Base-by-base conservation (phyloP, 2,113 vertebrate species). In the Tragelaphus imberbis region DNA sequence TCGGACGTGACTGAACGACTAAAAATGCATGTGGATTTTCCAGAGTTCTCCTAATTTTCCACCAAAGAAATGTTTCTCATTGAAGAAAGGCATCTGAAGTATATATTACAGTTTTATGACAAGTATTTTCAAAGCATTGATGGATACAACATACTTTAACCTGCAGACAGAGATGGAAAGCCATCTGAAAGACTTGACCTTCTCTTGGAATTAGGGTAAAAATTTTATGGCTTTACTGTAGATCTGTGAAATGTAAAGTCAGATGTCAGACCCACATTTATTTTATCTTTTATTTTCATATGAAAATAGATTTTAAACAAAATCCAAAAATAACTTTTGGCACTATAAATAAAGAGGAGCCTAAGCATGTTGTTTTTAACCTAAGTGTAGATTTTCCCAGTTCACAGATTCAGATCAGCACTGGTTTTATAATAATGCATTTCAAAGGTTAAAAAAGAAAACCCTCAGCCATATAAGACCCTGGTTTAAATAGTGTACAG, bases 261-360 rank as follows among this genome's bases (percentile, higher is more conserved):
- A 95, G 82, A 91, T 15, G 12, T 81, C 28, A 97, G 65, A 71
- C 53, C 6, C 47, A 93, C 77, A n/a, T 94, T 94, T 56, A 87
- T 36, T 96, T 5, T 84, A 90, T 59, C 36, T 95, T 98, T 98
- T 97, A 98, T 97, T 98, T 98, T 97, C 77, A 92, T 97, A 98
- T 16, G 81, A 98, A 98, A 97, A 98, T 96, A 98, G 59, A 97
- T 84, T 97, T 96, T 91, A 94, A 95, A 55, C 44, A 97, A 92
- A 94, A 87, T 96, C 44, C 82, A 97, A 97, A 97, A 98, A 95
- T 97, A 97, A 96, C 71, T 71, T 63, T 59, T 49, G 79, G 71
- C 15, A 95, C 47, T 94, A 56, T 93, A 93, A 96, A 87, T 82
- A 79, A 88, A 88, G 47, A 88, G 30, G 55, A 30, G 44, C 49